Percentiles rank a stretch among this genome's conserved stretches.
phyloP scores from a whole-genome alignment of 2,888 invertebrate species.

The Temnothorax ravouxi region DNA sequence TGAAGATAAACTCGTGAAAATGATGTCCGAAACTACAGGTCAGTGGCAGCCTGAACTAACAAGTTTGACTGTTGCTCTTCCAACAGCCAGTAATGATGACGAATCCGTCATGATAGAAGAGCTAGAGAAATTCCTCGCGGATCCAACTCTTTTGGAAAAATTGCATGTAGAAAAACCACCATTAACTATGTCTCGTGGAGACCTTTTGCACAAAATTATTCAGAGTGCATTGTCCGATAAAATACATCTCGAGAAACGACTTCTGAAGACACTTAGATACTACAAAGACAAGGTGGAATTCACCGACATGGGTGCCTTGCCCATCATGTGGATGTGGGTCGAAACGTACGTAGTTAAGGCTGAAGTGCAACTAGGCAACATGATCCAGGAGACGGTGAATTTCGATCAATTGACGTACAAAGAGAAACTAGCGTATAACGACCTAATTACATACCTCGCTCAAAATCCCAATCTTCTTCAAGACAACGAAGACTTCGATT shows the following conservation, averaged over 20 bases:
- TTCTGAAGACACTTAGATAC: constrained; percentile 49
- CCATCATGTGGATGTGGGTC: constrained; percentile 49
- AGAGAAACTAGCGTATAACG: constrained; percentile 64
- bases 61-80: constrained; percentile 61
- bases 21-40: constrained; percentile 28
- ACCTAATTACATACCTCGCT: constrained; percentile 62
- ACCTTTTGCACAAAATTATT: constrained; percentile 64
- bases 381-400: constrained; percentile 65
- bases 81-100: constrained; percentile 6
- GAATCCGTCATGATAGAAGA: constrained; percentile 20
- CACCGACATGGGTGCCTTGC: constrained; percentile 28
- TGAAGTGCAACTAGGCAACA: constrained; percentile 57
- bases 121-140: constrained; percentile 54
- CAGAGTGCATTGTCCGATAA: constrained; percentile 39
- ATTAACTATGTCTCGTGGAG: constrained; percentile 52
- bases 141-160: constrained; percentile 53
- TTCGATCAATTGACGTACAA: constrained; percentile 61
- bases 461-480: constrained; percentile 64
- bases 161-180: constrained; percentile 58
- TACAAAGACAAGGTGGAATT: constrained; percentile 55
- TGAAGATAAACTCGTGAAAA: constrained; percentile 23
- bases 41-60: constrained; percentile 65
- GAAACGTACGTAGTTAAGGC: constrained; percentile 40
- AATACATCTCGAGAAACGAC: constrained; percentile 22
- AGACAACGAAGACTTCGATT: constrained; percentile 64